These are phyloP conservation scores for Acinonyx jubatus DNA, from an alignment of 2,113 vertebrate species.

Conservation along the genomic window DNA sequence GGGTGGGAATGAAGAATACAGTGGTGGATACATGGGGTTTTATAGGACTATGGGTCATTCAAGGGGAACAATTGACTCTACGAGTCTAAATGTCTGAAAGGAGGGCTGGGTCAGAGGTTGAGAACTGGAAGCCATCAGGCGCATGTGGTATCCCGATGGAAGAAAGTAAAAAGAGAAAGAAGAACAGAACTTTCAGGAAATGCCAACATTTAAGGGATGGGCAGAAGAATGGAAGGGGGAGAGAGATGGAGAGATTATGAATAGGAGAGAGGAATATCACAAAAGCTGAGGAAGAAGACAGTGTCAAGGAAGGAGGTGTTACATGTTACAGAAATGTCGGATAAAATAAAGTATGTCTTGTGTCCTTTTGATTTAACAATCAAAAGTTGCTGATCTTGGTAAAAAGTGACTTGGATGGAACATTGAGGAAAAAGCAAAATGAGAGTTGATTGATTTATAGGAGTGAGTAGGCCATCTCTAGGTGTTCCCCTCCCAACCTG, in stretches of 20 bases:
- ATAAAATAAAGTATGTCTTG: background rate
- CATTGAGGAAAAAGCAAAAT: background rate
- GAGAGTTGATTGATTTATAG: background rate
- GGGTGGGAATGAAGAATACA: background rate
- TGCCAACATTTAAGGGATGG: background rate
- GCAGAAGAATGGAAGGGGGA: background rate
- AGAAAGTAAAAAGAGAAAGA: background rate
- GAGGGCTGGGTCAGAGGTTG: background rate
- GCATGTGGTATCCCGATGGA: background rate
- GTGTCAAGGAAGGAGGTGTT: background rate
- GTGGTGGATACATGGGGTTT: background rate
- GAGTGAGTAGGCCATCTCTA: background rate
- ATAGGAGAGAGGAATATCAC: background rate
- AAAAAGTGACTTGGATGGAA: background rate
- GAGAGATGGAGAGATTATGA: background rate
- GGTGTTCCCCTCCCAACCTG: background rate
- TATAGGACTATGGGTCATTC: background rate
- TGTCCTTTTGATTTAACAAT: conserved; percentile 5
- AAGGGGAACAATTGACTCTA: background rate
- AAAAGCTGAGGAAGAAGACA: background rate
- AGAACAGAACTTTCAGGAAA: background rate
- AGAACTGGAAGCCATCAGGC: background rate
- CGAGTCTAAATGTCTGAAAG: background rate
- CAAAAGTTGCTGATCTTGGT: background rate
- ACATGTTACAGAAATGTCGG: background rate